Conservation (phyloP, 1,140 invertebrate species). For the Nomia melanderi region DNA sequence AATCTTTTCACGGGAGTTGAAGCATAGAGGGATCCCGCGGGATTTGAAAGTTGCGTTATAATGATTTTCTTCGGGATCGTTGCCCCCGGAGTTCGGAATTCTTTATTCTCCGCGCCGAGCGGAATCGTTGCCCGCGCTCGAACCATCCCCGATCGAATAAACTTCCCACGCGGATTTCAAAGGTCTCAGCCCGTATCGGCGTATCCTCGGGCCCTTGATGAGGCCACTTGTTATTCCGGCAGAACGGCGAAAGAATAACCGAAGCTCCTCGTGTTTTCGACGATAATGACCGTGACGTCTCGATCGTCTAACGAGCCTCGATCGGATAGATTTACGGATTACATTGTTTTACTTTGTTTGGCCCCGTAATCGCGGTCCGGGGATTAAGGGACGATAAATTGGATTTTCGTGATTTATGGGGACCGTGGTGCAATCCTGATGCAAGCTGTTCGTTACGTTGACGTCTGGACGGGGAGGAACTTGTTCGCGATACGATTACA, state of each 20-base stretch:
- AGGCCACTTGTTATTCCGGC: not conserved
- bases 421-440: no score
- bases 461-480: no score
- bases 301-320: not conserved
- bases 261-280: not conserved
- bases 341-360: not conserved
- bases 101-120: slow-evolving; percentile 11
- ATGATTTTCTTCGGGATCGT: slow-evolving; percentile 43
- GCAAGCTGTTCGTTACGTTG: no score
- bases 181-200: not conserved
- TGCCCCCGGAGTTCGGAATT: slow-evolving; percentile 4
- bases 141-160: not conserved
- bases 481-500: no score
- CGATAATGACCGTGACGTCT: not conserved
- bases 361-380: no score
- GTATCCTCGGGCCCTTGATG: not conserved
- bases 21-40: slow-evolving; percentile 26
- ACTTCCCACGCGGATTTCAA: not conserved
- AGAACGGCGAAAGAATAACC: not conserved
- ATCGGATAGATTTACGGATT: no score
- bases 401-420: no score
- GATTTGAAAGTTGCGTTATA: slow-evolving; percentile 58
- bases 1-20: slow-evolving; percentile 21
- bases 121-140: not conserved
- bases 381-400: no score